Base-by-base conservation (phyloP, 2,797 vertebrate genomes). In the Aythya fuligula region DNA sequence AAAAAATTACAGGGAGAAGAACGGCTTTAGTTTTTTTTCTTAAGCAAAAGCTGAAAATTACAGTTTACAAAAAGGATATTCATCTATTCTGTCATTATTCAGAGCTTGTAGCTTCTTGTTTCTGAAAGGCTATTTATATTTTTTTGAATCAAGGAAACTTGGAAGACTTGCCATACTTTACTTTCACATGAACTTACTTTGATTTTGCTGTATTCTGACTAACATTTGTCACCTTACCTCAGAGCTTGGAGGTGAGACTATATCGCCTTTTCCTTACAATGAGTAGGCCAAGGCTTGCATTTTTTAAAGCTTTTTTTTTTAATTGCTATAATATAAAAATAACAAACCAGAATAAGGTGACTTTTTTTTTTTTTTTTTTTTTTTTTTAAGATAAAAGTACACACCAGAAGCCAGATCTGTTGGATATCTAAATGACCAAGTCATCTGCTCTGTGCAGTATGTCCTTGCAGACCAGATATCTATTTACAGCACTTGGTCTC, bases 91-190 rank as follows among this genome's bases (percentile, higher is more conserved):
- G 39, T 72, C 36, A 19, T 65, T 85, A 38, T 85, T 79, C 15
- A 66, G 60, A 69, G 32, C 64, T 41, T 73, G 34, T 53, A 73
- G n/a, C 36, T 89, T 89, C 67, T 95, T 92, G 58, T 76, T 93
- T 78, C 25, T 78, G 85, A 36, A 72, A 91, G 90, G 17, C 41
- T 85, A 6, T 49, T 4, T 53, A 47, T 74, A 85, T 30, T 62
- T 93, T 89, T 89, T 87, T 64, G 74, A 77, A 20, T 94, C 18
- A 20, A n/a, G 45, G 61, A 70, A 82, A 51, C 32, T 30, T 95
- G 47, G 22, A 82, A 82, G 56, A 47, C n/a, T 64, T 82, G 25
- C 72, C 2, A 2, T 38, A 13, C 72, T 32, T 75, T 76, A 25
- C 47, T 45, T 85, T 20, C 34, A 58, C 11, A 2, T 79, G 32